Conservation (phyloP, 2,888 invertebrate genomes). For the Melinopterus prodromus region DNA sequence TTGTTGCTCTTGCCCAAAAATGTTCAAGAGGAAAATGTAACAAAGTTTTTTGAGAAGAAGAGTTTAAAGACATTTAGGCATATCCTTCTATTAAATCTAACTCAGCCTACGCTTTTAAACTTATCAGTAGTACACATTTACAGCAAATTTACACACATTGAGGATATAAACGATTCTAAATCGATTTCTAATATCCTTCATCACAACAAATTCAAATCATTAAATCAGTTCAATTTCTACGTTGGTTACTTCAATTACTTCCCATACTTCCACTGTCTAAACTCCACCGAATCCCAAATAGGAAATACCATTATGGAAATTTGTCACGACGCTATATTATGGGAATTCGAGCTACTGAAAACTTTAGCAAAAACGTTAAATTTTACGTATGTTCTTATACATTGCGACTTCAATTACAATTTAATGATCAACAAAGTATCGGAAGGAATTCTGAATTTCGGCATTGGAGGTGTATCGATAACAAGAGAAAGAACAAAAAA, state of each 20-base stretch:
- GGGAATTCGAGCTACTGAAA: conserved; percentile 40
- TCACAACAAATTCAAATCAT: neutral
- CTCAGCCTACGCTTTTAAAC: neutral
- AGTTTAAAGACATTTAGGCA: neutral
- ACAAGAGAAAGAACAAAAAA: conserved; percentile 35
- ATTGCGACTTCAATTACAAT: neutral
- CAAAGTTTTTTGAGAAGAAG: neutral
- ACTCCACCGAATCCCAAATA: neutral
- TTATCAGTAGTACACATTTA: neutral
- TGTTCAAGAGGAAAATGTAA: neutral
- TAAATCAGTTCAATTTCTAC: neutral
- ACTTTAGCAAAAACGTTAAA: conserved; percentile 39
- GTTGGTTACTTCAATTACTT: conserved; percentile 41
- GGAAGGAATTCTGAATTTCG: conserved; percentile 38
- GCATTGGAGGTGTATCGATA: conserved; percentile 43
- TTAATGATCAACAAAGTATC: conserved; percentile 32
- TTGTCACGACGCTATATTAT: conserved; percentile 38
- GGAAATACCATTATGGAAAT: conserved; percentile 15
- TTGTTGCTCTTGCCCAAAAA: neutral
- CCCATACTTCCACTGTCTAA: conserved; percentile 41
- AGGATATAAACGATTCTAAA: neutral
- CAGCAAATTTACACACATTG: neutral
- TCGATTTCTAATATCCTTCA: neutral
- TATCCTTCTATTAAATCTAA: neutral
- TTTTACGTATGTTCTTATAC: conserved; percentile 37